Percentiles rank a stretch among this genome's conserved stretches.
Conservation (phyloP, 2,888 invertebrate species). For the Cephus runcator region DNA sequence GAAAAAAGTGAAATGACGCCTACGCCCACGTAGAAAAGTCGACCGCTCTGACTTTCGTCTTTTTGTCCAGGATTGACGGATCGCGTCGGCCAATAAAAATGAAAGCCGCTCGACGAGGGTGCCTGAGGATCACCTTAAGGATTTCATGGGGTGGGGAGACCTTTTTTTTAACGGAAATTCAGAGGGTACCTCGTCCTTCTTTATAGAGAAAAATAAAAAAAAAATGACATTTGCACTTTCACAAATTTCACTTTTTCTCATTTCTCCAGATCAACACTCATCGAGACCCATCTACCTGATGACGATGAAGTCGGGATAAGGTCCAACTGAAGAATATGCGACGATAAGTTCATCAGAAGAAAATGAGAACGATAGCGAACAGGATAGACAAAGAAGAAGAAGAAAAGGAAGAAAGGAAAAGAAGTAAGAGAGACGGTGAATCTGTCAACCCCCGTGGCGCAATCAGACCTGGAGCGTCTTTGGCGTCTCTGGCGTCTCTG, state of each 20-base stretch:
- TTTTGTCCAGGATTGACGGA: conserved; percentile 33
- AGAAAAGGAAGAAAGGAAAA: background rate
- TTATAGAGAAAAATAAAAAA: background rate
- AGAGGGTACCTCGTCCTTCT: background rate
- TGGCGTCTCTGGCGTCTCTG: conserved; percentile 8
- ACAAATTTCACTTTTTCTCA: background rate
- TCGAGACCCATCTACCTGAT: background rate
- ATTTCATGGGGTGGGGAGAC: background rate
- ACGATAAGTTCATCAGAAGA: background rate
- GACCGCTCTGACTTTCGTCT: conserved; percentile 28
- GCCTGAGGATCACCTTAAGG: background rate
- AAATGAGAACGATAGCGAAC: conserved; percentile 23
- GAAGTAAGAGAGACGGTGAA: conserved; percentile 29
- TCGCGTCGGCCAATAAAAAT: conserved; percentile 41
- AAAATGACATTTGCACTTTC: background rate
- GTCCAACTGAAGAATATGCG: background rate
- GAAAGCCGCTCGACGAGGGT: conserved; percentile 38
- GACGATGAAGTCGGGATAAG: background rate
- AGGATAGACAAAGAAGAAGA: conserved; percentile 32
- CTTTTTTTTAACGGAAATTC: background rate
- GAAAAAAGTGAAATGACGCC: conserved; percentile 23
- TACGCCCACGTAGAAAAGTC: conserved; percentile 40
- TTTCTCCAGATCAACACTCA: background rate
- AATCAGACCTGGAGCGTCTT: conserved; percentile 46
- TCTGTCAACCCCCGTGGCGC: conserved; percentile 38